Evolutionary conservation across 2,797 vertebrate species (phyloP), one percentile per base, ranked within the genome.

Genomic region (Urophycis tenuis): DNA sequence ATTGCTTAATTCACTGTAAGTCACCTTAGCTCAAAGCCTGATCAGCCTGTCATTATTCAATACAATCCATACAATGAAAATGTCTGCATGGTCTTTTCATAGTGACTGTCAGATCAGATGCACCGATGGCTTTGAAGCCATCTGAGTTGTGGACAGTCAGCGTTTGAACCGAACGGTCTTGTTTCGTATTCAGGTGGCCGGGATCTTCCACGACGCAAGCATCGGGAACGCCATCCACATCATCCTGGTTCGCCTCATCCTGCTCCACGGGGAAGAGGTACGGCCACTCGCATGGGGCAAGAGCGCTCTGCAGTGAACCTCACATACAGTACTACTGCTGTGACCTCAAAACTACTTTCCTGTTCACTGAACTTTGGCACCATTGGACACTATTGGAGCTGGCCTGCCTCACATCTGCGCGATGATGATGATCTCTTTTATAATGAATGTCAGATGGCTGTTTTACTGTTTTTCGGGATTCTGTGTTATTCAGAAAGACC

Each of bases 161-260:
- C 14, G 53, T 29, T 11, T 10, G 9, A 25, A 67, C 60, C 29
- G 25, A 29, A 14, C 2, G 25, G 60, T 67, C n/a, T 19, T 86
- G n/a, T 31, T 17, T 2, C 81, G 29, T 76, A 73, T 60, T 75
- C 89, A 99, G 97, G 97, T 99, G 83, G 92, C 96, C 0, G 96
- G 96, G 32, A 88, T 99, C 82, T 99, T 98, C 88, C 96, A 97
- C 0, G 96, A 98, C 80, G 95, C 97, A 64, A 99, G 96, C 82
- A 97, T 99, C 73, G 97, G 97, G 69, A 99, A 99, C 34, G 96
- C 97, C 49, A 92, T 99, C 88, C 96, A 99, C 74, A 94, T 99
- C 72, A 93, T 98, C 71, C 89, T 99, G 81, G 96, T 99, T 72
- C 94, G 97, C 8, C 95, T 99, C 76, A 95, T 99, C 80, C 91